Evolutionary conservation across 2,797 vertebrate species (phyloP).

Genomic region (Sebastes oblongus): DNA sequence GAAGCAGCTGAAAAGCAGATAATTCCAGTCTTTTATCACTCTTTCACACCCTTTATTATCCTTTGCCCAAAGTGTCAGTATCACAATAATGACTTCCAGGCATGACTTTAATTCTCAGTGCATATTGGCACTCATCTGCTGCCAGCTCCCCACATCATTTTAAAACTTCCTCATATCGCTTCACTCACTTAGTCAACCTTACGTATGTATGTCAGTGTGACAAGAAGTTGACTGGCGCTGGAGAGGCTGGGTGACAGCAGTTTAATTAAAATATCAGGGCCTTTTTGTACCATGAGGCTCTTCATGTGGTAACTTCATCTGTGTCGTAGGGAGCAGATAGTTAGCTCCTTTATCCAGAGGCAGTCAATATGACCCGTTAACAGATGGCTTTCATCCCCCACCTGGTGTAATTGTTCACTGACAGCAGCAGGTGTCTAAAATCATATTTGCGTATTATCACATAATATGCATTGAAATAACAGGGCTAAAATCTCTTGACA

Average conservation of each 20-base stretch:
- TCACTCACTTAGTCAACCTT: slow-evolving; percentile 41
- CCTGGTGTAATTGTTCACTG: slow-evolving; percentile 21
- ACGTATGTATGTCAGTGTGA: slow-evolving; percentile 14
- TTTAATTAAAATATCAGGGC: slow-evolving; percentile 72
- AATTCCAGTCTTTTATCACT: slow-evolving; percentile 22
- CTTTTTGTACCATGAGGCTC: slow-evolving; percentile 30
- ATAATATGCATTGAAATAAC: slow-evolving; percentile 1
- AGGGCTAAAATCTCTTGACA: neutral
- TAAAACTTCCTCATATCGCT: slow-evolving; percentile 22
- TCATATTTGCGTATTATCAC: slow-evolving; percentile 12
- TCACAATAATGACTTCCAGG: slow-evolving; percentile 19
- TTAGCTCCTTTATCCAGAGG: slow-evolving; percentile 35
- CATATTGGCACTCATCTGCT: slow-evolving; percentile 10
- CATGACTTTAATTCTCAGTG: slow-evolving; percentile 21
- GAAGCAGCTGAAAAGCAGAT: slow-evolving; percentile 18
- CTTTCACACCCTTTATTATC: neutral
- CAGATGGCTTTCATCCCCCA: slow-evolving; percentile 43
- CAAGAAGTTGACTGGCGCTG: slow-evolving; percentile 31
- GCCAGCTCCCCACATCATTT: neutral
- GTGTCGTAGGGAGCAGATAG: slow-evolving; percentile 34
- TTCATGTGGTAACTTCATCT: slow-evolving; percentile 34
- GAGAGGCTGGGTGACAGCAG: slow-evolving; percentile 50
- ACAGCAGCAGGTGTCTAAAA: slow-evolving; percentile 29
- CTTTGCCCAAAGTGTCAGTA: slow-evolving; percentile 23
- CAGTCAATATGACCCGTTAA: slow-evolving; percentile 38